Evolutionary conservation across 2,113 vertebrate species (phyloP).

Genomic region (Edolisoma coerulescens): DNA sequence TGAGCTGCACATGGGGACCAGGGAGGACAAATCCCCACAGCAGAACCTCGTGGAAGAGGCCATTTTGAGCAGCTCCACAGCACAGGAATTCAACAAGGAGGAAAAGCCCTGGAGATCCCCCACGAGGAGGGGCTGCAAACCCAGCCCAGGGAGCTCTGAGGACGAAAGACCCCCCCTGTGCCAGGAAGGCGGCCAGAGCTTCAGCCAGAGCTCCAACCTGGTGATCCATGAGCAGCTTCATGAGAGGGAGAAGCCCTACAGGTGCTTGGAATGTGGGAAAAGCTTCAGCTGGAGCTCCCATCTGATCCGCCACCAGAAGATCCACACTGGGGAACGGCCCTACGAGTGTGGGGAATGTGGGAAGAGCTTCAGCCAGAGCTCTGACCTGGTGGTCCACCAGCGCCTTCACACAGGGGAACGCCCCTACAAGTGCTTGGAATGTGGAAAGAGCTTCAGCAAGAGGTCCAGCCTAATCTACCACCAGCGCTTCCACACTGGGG

Average conservation of each 20-base stretch:
- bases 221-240: not conserved
- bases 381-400: not conserved
- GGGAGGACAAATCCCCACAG: not conserved
- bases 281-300: not conserved
- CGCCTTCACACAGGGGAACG: not conserved
- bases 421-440: not conserved
- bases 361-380: not conserved
- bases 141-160: not conserved
- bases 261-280: not conserved
- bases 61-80: not conserved
- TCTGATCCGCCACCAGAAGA: not conserved
- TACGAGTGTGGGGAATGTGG: not conserved
- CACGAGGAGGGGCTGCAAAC: not conserved
- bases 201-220: not conserved
- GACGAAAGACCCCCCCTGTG: not conserved
- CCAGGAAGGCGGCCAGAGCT: not conserved
- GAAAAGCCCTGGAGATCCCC: not conserved
- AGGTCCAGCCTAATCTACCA: not conserved
- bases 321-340: not conserved
- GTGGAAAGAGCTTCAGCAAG: not conserved
- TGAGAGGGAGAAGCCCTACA: not conserved
- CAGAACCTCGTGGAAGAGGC: not conserved
- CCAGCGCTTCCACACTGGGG: not conserved
- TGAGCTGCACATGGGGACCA: not conserved
- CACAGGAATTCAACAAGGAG: not conserved